phyloP scores from a whole-genome alignment of 2,888 invertebrate species.

The Marronus borbonicus region DNA sequence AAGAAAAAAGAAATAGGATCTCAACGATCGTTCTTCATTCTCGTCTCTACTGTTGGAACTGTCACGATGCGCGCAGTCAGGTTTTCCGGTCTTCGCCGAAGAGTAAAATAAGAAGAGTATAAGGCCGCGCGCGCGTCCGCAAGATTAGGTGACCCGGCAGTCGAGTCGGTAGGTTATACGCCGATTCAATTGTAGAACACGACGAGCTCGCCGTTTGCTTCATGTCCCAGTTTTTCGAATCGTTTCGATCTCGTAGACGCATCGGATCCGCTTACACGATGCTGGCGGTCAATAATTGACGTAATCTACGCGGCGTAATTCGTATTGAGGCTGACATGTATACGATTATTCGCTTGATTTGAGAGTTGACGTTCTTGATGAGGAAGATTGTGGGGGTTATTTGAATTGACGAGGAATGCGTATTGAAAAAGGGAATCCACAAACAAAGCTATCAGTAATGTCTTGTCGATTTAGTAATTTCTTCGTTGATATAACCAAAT shows the following conservation, averaged over 20 bases:
- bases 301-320: conserved; percentile 1
- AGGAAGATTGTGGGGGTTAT: no score
- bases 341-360: neutral
- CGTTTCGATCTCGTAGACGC: conserved; percentile 26
- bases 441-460: no score
- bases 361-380: no score
- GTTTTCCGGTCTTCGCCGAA: conserved; percentile 41
- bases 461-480: no score
- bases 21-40: conserved; percentile 25
- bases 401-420: no score
- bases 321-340: neutral
- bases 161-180: conserved; percentile 19
- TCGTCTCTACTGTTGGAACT: conserved; percentile 14
- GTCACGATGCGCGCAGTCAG: conserved; percentile 4
- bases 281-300: neutral
- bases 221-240: conserved; percentile 43
- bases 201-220: neutral
- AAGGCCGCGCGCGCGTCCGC: conserved; percentile 27
- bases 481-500: no score
- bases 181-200: conserved; percentile 18
- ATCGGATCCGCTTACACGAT: conserved; percentile 25
- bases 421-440: no score
- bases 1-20: conserved; percentile 26
- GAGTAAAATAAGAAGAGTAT: conserved; percentile 12
- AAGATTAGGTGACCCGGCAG: conserved; percentile 33